phyloP scores from a whole-genome alignment of 2,113 vertebrate genomes.

The Zosterops japonicus region DNA sequence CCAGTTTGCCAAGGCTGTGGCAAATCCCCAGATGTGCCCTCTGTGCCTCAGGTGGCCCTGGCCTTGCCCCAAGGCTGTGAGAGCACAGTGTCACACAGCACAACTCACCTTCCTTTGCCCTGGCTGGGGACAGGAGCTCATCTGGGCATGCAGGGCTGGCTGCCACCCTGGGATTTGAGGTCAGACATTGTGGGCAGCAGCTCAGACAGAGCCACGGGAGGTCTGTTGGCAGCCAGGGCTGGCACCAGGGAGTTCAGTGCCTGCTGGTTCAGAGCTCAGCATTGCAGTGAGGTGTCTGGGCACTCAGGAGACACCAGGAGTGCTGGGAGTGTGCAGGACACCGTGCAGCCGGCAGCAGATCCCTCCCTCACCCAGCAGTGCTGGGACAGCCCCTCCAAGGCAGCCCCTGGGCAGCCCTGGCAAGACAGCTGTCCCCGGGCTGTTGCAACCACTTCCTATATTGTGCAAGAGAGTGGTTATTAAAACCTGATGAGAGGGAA shows the following conservation, averaged over 20 bases:
- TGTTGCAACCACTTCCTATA: background rate
- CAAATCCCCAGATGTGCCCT: background rate
- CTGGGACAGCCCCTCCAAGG: background rate
- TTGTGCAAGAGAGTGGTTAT: background rate
- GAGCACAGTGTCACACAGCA: fast-evolving
- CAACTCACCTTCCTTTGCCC: fast-evolving
- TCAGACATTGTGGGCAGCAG: background rate
- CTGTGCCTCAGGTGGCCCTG: fast-evolving
- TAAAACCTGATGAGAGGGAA: background rate
- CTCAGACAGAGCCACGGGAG: background rate
- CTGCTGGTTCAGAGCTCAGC: background rate
- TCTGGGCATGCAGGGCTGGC: background rate
- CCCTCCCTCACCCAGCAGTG: background rate
- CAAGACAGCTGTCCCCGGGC: background rate
- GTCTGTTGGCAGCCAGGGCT: background rate
- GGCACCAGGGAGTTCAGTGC: background rate
- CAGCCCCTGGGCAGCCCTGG: background rate
- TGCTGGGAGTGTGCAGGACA: background rate
- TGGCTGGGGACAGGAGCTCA: background rate
- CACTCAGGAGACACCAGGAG: background rate
- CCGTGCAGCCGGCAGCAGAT: background rate
- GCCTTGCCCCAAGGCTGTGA: fast-evolving
- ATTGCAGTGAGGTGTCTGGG: background rate
- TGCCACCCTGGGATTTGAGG: background rate
- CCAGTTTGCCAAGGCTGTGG: background rate